Evolutionary conservation across 2,797 vertebrate species (phyloP), one percentile per base, ranked within the genome.

Genomic region (Oreochromis mossambicus): DNA sequence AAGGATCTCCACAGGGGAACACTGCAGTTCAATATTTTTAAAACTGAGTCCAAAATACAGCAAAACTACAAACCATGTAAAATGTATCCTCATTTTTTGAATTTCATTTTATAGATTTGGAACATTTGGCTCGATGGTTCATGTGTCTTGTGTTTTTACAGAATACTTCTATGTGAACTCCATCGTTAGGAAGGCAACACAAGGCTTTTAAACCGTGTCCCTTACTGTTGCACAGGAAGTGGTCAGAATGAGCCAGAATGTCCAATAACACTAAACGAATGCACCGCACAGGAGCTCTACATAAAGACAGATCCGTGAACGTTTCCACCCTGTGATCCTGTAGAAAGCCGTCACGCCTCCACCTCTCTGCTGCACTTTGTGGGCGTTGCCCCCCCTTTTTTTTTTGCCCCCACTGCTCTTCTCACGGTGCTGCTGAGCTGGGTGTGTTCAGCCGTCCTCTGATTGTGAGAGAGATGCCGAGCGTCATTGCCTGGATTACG

Each of bases 401-500:
- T 63, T 63, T 63, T 21, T 41, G 3, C 61, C 41, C 21, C 38
- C 38, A 26, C 36, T 10, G 13, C 38, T 70, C 63, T 43, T 43
- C 63, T 78, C 32, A 32, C 82, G 0, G 66, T 19, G 84, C 82
- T 63, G 88, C 85, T 2, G 73, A 63, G 63, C 73, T 55, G 88
- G 82, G 89, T 58, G 89, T 88, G 86, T 87, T 87, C 88, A 50
- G 83, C 79, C 83, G 80, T 1, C 32, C 21, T 82, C 84, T 46
- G 82, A 54, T 73, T 58, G 82, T 29, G 80, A 88, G 84, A 80
- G 55, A 56, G 87, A 91, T 91, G 92, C 92, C 56, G 89, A 76
- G 93, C 90, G 80, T 95, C 94, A 95, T 87, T 50, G 88, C 93
- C 91, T 90, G 89, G 84, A 26, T 87, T 86, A 87, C 56, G 61